Evolutionary conservation across 2,797 vertebrate genomes (phyloP).

Genomic region (Hippoglossus hippoglossus): DNA sequence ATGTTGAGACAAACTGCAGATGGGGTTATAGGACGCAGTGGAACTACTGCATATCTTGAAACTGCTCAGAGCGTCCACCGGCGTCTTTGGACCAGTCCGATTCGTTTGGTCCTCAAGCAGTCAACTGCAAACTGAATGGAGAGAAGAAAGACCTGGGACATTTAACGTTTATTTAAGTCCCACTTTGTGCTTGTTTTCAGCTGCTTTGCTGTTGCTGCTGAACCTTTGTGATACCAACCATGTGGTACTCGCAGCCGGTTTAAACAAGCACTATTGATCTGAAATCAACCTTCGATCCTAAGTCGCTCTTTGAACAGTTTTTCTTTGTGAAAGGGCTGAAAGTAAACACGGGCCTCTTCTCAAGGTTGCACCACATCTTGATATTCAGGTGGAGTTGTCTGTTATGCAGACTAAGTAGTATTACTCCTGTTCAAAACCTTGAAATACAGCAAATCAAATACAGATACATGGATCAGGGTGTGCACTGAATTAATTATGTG

Average conservation of each 20-base stretch:
- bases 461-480: not conserved
- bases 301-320: not conserved
- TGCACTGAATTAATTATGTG: conserved; percentile 3
- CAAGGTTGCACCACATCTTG: not conserved
- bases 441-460: conserved; percentile 6
- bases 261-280: conserved; percentile 27
- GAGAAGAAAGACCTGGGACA: conserved; percentile 2
- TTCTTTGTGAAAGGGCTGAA: not conserved
- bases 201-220: conserved; percentile 23
- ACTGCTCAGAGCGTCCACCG: not conserved
- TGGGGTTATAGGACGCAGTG: not conserved
- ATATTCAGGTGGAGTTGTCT: conserved; percentile 10
- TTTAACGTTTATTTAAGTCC: conserved; percentile 1
- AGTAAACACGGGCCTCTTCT: not conserved
- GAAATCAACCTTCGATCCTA: not conserved
- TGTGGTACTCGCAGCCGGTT: not conserved
- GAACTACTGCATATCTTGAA: not conserved
- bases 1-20: conserved; percentile 26
- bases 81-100: conserved; percentile 12
- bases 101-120: conserved; percentile 5
- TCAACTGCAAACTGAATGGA: conserved; percentile 3
- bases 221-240: not conserved
- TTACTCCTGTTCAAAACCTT: conserved; percentile 10
- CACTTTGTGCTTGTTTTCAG: conserved; percentile 33
- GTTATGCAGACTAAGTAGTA: conserved; percentile 25